Percentiles rank a stretch among this genome's conserved stretches.
These are phyloP conservation scores for Callinectes sapidus DNA, from an alignment of 2,888 invertebrate species.

Conservation along the genomic window DNA sequence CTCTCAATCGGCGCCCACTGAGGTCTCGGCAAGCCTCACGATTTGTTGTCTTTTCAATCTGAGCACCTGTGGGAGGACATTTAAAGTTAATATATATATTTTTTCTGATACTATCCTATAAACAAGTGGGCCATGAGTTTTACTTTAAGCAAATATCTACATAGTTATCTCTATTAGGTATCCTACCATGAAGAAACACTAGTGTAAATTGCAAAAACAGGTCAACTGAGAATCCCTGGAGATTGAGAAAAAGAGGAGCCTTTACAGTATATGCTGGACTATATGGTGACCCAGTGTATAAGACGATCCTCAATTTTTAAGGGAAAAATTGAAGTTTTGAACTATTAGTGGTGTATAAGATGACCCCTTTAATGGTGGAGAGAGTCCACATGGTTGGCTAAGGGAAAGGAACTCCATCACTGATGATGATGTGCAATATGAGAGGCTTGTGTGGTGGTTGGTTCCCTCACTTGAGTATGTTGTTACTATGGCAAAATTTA, in stretches of 20 bases:
- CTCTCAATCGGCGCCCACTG: slow-evolving; percentile 94
- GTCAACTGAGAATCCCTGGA: neutral
- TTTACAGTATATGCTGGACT: no score
- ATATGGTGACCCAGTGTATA: no score
- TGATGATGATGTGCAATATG: no score
- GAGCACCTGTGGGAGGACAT: slow-evolving; percentile 68
- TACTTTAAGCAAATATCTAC: neutral
- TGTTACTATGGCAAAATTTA: no score
- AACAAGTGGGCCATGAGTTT: neutral
- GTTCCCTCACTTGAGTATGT: no score
- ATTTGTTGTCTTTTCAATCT: slow-evolving; percentile 73
- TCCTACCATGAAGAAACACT: neutral
- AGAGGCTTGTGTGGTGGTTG: no score
- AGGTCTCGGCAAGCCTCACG: slow-evolving; percentile 85
- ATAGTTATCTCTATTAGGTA: neutral
- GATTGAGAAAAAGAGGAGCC: neutral
- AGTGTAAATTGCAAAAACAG: neutral
- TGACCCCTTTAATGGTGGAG: no score
- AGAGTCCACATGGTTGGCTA: no score
- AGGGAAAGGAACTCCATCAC: no score
- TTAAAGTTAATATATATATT: neutral
- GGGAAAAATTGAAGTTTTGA: no score
- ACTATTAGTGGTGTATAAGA: no score
- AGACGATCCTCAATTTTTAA: no score
- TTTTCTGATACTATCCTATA: neutral